Evolutionary conservation across 2,113 vertebrate species (phyloP), one percentile per base, ranked within the genome.

Genomic region (Mastomys coucha): DNA sequence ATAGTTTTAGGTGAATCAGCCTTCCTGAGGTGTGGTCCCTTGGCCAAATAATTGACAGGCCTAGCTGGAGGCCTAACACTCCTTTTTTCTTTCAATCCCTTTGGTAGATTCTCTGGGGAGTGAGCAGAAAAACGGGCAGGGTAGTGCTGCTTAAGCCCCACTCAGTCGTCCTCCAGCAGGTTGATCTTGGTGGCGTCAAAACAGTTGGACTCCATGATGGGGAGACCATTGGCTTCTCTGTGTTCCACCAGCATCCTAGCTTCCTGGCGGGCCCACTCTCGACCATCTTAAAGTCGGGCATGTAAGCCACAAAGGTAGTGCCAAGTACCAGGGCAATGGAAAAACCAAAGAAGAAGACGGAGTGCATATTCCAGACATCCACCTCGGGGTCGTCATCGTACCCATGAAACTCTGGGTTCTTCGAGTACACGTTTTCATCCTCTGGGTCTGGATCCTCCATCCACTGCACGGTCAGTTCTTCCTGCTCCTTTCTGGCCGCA

Each of bases 361-460:
- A 0, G 0, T 97, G 98, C 99, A 99, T 99, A 97, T 99, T 99
- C 98, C 98, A 99, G 33, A 96, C 7, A 45, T 99, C 99, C 33
- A 98, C 75, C 31, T 85, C 88, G 0, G 99, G 98, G 73, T 99
- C 99, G 0, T 20, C 14, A 69, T 99, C 98, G 88, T 99, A 99
- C 56, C 99, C 99, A 22, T 99, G 99, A 92, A 95, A 99, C 8
- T 99, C 99, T 69, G 99, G 99, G 97, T 99, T 99, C 99, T 92
- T 97, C 93, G 94, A 95, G 28, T 97, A 98, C 19, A 97, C 56
- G 82, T 98, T 98, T 90, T 96, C 91, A 26, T 97, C 94, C 73
- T 93, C 76, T 1, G 36, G 39, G 2, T 97, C 94, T 42, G 96
- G 96, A 86, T 98, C 96, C 78, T 97, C 97, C 85, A 94, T 90